phyloP scores from a whole-genome alignment of 2,797 vertebrate species.

The Craterocephalus amniculus region DNA sequence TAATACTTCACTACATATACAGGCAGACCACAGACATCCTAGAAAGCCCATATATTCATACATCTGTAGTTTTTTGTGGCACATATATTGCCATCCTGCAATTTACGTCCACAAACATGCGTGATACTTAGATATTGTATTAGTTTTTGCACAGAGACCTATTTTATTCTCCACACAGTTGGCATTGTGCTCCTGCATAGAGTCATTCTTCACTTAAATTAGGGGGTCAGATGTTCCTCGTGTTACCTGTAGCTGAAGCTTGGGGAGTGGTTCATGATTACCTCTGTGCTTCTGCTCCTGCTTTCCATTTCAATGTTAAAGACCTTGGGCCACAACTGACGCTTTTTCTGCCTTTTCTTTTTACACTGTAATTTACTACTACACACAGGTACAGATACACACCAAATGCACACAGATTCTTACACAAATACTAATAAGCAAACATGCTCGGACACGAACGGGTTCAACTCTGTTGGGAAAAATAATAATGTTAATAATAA shows the following conservation, averaged over 20 bases:
- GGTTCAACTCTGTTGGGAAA: too few species aligned
- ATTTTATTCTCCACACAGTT: not conserved
- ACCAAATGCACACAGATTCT: not conserved
- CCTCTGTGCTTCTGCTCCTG: slow-evolving; percentile 60
- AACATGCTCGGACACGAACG: not conserved
- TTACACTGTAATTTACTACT: slow-evolving; percentile 21
- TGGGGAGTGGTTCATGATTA: slow-evolving; percentile 55
- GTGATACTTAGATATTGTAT: not conserved
- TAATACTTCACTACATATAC: slow-evolving; percentile 20
- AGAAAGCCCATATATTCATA: not conserved
- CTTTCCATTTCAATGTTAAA: slow-evolving; percentile 48
- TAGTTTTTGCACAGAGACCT: not conserved
- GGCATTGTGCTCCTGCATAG: not conserved
- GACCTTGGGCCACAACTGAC: slow-evolving; percentile 23
- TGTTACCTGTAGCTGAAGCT: slow-evolving; percentile 45
- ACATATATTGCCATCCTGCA: not conserved
- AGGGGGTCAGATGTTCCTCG: slow-evolving; percentile 49
- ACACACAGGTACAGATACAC: slow-evolving; percentile 3
- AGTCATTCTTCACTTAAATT: slow-evolving; percentile 19
- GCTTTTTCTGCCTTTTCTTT: not conserved
- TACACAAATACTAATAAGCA: slow-evolving; percentile 19
- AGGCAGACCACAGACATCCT: not conserved
- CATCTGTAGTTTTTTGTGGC: slow-evolving; percentile 15
- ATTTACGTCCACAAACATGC: slow-evolving; percentile 10
- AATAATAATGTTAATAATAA: too few species aligned